Base-by-base conservation (phyloP, 2,888 invertebrate species). In the Schizotus pectinicornis region DNA sequence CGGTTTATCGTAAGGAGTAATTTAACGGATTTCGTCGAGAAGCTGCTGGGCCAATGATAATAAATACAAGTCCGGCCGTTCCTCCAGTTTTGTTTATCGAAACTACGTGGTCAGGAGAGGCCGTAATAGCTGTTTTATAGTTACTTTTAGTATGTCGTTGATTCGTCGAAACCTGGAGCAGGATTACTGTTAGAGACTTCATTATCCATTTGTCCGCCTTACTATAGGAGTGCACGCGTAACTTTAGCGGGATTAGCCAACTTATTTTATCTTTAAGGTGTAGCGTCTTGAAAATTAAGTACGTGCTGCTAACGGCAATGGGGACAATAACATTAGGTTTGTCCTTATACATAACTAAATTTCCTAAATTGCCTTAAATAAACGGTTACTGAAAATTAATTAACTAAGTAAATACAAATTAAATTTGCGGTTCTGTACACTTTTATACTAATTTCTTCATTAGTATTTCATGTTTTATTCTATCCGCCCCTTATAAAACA, bases 71-170 rank as follows among this genome's bases (percentile, higher is more conserved):
- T 52, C 52, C 49, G 41, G 56, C 48, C 52, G 54, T 60, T 63
- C 45, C 57, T 49, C 36, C 54, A 59, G 58, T 62, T 61, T 62
- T 64, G 58, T 68, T 65, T 64, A 64, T 59, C 60, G 55, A 61
- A 64, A 62, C 51, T 61, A 56, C 61, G 61, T 67, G 68, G 67
- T 66, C 62, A 61, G 61, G 61, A 60, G 61, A 63, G 67, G 67
- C 58, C 67, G 68, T 73, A 73, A 74, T 67, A 67, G 68, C 64
- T 67, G 70, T 74, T 74, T 74, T 73, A 73, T 67, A 67, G 71
- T 69, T 67, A 67, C 64, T 71, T 72, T 71, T 70, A 72, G 67
- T 70, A 67, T 61, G 68, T 70, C 68, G 69, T 71, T 71, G 68
- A 69, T 71, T 67, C 64, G 61, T 55, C 56, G 58, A 61, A 62